phyloP scores from a whole-genome alignment of 1,140 invertebrate species.

The Pogonognathellus flavescens region DNA sequence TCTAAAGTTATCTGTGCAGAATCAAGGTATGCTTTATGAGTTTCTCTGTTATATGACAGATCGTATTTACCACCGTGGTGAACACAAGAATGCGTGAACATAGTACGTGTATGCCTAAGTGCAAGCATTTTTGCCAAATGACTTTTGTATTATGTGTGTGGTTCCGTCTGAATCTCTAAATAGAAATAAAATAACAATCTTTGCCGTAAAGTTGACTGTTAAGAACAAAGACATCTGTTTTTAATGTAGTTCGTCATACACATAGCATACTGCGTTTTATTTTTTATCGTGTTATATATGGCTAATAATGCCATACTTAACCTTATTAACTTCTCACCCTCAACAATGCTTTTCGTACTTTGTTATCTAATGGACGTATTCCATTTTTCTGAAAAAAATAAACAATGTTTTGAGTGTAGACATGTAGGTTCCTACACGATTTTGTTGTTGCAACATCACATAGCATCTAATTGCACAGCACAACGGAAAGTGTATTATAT shows the following conservation, averaged over 20 bases:
- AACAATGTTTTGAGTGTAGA: neutral
- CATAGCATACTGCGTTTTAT: neutral
- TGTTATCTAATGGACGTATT: neutral
- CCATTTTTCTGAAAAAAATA: neutral
- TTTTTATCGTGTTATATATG: neutral
- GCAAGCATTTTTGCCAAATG: no score
- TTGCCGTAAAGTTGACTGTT: neutral
- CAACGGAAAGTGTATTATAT: neutral
- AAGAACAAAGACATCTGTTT: no score
- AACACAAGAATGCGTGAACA: constrained; percentile 27
- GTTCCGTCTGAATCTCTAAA: neutral
- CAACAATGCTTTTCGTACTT: neutral
- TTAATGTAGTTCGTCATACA: no score
- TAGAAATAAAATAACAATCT: neutral
- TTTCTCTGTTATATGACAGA: constrained; percentile 12
- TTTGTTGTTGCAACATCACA: neutral
- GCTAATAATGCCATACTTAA: constrained; percentile 10
- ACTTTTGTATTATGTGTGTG: no score
- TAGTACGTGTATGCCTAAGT: no score
- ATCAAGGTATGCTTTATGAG: neutral
- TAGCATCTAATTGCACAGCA: neutral
- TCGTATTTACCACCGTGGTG: neutral
- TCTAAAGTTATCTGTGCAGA: neutral
- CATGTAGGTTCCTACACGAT: neutral
- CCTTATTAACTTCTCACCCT: constrained; percentile 31